These are phyloP conservation scores for Spodoptera litura DNA, from an alignment of 1,140 invertebrate genomes.

Conservation along the genomic window DNA sequence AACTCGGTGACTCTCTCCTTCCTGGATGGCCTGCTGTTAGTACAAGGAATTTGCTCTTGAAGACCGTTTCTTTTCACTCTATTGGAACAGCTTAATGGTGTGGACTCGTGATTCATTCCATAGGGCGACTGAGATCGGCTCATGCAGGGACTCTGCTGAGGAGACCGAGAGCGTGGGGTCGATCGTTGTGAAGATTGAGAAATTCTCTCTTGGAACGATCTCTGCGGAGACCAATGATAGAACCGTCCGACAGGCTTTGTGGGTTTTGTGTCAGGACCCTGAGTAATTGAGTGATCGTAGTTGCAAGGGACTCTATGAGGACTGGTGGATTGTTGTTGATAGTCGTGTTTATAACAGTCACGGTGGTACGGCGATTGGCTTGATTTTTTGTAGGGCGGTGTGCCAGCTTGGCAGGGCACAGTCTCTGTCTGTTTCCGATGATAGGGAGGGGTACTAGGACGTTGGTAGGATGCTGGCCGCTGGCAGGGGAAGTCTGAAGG, in stretches of 20 bases:
- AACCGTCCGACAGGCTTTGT: no score
- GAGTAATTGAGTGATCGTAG: background rate
- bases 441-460: background rate
- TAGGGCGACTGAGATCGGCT: background rate
- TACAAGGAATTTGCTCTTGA: constrained; percentile 18
- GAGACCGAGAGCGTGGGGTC: background rate
- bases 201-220: background rate
- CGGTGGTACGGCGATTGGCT: no score
- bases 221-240: background rate
- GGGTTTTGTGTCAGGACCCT: background rate
- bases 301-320: background rate
- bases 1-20: constrained; percentile 14
- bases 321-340: background rate
- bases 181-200: background rate
- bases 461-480: background rate
- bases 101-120: background rate
- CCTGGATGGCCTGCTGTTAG: background rate
- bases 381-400: no score
- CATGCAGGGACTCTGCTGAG: background rate
- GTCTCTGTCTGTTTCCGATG: no score
- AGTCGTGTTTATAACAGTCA: background rate
- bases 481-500: background rate
- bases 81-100: no score
- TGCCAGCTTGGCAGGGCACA: no score
- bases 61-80: constrained; percentile 2